A percentile compares a stretch with the other conserved stretches of the same genome.
These are phyloP conservation scores for Torymus texanus DNA, from an alignment of 2,888 invertebrate species.

Conservation along the genomic window DNA sequence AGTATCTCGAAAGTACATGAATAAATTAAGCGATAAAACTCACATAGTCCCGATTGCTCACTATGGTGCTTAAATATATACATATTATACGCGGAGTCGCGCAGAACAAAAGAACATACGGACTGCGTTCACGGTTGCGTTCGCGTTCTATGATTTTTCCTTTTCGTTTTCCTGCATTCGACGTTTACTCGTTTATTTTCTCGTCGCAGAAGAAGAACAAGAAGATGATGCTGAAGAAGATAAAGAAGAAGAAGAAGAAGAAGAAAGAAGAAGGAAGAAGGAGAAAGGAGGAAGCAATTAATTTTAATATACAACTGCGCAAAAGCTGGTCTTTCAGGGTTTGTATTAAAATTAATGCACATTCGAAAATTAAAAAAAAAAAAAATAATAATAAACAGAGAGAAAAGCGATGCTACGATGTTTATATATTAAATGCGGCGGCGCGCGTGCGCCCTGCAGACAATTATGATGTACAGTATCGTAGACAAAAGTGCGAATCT, in stretches of 20 bases:
- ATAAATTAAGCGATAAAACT: constrained; percentile 37
- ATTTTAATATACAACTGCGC: constrained; percentile 67
- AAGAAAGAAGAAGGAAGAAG: constrained; percentile 11
- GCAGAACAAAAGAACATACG: too few relatives aligned
- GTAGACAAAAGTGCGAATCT: constrained; percentile 53
- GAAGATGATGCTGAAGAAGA: neutral
- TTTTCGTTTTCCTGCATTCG: neutral
- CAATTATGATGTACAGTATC: constrained; percentile 51
- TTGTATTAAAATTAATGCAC: constrained; percentile 67
- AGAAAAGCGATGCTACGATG: constrained; percentile 43
- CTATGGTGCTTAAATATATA: constrained; percentile 45
- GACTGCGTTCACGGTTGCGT: too few relatives aligned
- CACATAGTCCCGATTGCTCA: constrained; percentile 27
- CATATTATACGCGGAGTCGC: constrained; percentile 18
- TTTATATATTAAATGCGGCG: constrained; percentile 49
- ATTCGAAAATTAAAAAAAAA: constrained; percentile 20
- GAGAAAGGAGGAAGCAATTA: constrained; percentile 58
- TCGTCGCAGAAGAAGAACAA: neutral
- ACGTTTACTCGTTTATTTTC: too few relatives aligned
- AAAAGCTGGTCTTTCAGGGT: constrained; percentile 68
- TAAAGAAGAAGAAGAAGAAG: neutral
- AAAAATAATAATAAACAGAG: neutral
- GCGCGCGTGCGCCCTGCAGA: constrained; percentile 25
- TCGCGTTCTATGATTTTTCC: neutral
- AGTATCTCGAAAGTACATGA: constrained; percentile 43